Evolutionary conservation across 2,888 invertebrate species (phyloP), one percentile per base, ranked within the genome.

Genomic region (Coenonympha arcania): DNA sequence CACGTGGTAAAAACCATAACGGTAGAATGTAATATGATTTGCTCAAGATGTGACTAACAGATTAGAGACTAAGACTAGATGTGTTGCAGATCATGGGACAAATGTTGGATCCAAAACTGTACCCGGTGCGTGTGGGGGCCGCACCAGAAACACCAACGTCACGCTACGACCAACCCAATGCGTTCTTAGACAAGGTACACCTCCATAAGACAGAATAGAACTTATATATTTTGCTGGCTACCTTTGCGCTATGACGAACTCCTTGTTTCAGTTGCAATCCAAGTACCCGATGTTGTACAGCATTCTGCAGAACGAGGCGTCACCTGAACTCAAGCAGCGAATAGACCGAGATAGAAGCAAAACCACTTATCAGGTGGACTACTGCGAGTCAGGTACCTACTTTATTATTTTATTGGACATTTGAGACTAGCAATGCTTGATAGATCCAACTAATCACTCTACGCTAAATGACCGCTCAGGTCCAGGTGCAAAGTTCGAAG

Each of bases 241-340:
- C n/a, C n/a, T n/a, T n/a, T n/a, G n/a, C n/a, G n/a, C n/a, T n/a
- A n/a, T n/a, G n/a, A n/a, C n/a, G n/a, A n/a, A n/a, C n/a, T n/a
- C n/a, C n/a, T n/a, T n/a, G n/a, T 16, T 33, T 3, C 67, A 90
- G 90, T 69, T 91, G 16, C 86, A 90, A 72, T 87, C 89, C 30
- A 90, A 90, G 61, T 89, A 89, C 66, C 91, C 91, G 22, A 89
- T 88, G 79, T 86, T 90, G 60, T 90, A 90, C 69, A 89, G 89
- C 69, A 87, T 89, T 43, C 65, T 90, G 36, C 87, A 89, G 63
- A 88, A 84, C 37, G 87, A 88, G 18, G 88, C 90, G 0, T 87
- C 88, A 0, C 83, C 88, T 1, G 89, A 89, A 43, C 67, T 89
- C 37, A 85, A 89, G 48, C 86, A 88, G 51, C 77, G 89, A n/a